Base-by-base conservation (phyloP, 2,888 invertebrate genomes). In the Sepiola atlantica region DNA sequence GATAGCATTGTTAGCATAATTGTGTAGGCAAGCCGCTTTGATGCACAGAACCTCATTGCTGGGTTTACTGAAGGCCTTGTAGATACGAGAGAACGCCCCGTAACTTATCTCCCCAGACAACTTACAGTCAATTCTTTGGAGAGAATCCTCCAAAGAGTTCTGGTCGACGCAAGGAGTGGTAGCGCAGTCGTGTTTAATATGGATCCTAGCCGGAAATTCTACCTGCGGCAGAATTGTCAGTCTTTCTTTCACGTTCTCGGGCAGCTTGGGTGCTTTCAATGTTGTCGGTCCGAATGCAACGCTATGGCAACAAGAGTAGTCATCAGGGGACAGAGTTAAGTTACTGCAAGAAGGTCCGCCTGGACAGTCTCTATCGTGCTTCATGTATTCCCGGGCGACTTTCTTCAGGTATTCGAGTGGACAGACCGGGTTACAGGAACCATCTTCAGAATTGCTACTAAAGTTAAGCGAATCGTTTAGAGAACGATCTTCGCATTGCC, bases 21-120 rank as follows among this genome's bases (percentile, higher is more conserved):
- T 45, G n/a, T 92, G 92, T 6, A 92, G 92, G 32, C 92, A 92
- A n/a, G 45, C 92, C 8, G 92, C 92, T 24, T 92, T 92, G 14
- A 92, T 92, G 55, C 54, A 54, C 54, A 92, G 20, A 21, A 10
- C 92, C 20, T 92, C 45, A 6, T 45, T 92, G n/a, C 14, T 92
- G 54, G 45, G 55, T 14, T n/a, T 28, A 24, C 20, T 45, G 20
- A 18, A 28, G 10, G 28, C 92, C 28, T 92, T 92, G n/a, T 55
- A 92, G n/a, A 55, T 92, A 1, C 24, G 20, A 20, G 92, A n/a
- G 14, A 18, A 92, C 54, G 54, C 20, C 3, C 92, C 92, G 28
- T 18, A 4, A 28, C 1, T 55, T 28, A 45, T 10, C 12, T 92
- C 92, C 0, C 55, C 55, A 28, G 54, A 54, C 45, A 92, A n/a